Evolutionary conservation across 1,140 invertebrate genomes (phyloP), one percentile per base, ranked within the genome.

Genomic region (Cyphomyrmex costatus): DNA sequence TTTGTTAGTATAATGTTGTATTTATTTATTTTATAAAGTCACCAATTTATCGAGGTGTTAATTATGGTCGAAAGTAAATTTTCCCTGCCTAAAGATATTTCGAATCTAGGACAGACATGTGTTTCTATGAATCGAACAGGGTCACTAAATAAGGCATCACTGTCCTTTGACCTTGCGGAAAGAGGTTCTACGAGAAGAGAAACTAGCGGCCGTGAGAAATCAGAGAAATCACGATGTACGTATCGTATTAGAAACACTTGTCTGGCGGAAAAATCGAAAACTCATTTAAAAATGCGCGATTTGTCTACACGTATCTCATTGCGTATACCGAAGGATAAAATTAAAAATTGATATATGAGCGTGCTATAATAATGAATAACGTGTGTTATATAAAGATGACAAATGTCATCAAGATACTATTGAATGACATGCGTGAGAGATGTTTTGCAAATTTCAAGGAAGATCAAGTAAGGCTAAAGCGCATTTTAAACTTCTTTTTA

Each of bases 141-240:
- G 83, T 30, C 87, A 65, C 30, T 16, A 76, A 56, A 61, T 30
- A 70, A 27, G n/a, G n/a, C n/a, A 30, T 0, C 1, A 16, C 19
- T 89, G 68, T 76, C 74, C 87, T 89, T 77, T 82, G 83, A 89
- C 87, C 88, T 53, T 76, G 83, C 27, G 61, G 86, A 87, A 79
- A 71, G 63, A 78, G 89, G 68, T 46, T 73, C 87, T 87, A 73
- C 46, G 5, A 53, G 68, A 21, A 56, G 85, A 88, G 90, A 91
- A 89, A 91, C 87, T 88, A 86, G 66, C 85, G 66, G 56, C 56
- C 77, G 90, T 88, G 91, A 92, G 88, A 92, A 89, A 84, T 70
- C 70, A 85, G 86, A 84, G 88, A 89, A 89, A 89, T 76, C 85
- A 61, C 56, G 33, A 86, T 88, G n/a, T 88, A 86, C 86, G 16